phyloP scores from a whole-genome alignment of 2,797 vertebrate genomes.

The Pseudocheirus occidentalis region DNA sequence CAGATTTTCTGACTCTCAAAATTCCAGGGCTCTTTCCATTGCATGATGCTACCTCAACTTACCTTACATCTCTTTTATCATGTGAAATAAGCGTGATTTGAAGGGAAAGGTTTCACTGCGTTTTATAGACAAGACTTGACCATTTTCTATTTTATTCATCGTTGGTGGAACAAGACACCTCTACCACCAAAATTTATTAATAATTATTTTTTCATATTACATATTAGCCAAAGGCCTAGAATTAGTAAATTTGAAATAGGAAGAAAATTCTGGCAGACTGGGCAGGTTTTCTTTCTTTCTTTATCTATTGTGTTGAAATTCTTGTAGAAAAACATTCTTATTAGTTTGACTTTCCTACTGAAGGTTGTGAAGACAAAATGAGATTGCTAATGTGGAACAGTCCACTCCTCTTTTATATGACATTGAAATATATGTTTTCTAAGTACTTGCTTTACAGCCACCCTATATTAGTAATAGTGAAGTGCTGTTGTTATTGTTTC shows the following conservation, averaged over 20 bases:
- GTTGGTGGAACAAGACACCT: constrained; percentile 3
- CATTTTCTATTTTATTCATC: background rate
- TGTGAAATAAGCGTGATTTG: background rate
- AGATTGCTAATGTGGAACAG: background rate
- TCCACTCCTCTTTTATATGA: background rate
- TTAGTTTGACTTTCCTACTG: background rate
- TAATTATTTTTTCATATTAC: background rate
- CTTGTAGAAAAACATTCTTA: background rate
- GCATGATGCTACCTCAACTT: background rate
- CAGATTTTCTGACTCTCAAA: background rate
- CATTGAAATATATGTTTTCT: background rate
- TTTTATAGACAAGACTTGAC: constrained; percentile 14
- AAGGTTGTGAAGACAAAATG: background rate
- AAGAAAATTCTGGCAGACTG: background rate
- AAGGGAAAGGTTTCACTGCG: background rate
- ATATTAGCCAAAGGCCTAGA: background rate
- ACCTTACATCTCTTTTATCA: background rate
- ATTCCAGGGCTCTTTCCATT: background rate
- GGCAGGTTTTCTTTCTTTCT: background rate
- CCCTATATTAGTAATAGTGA: background rate
- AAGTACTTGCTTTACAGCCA: background rate
- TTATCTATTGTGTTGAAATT: background rate
- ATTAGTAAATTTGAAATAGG: background rate
- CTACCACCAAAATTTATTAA: background rate
- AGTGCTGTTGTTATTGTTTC: background rate